These are phyloP conservation scores for Pipistrellus nathusii DNA, from an alignment of 2,797 vertebrate genomes.

Conservation along the genomic window DNA sequence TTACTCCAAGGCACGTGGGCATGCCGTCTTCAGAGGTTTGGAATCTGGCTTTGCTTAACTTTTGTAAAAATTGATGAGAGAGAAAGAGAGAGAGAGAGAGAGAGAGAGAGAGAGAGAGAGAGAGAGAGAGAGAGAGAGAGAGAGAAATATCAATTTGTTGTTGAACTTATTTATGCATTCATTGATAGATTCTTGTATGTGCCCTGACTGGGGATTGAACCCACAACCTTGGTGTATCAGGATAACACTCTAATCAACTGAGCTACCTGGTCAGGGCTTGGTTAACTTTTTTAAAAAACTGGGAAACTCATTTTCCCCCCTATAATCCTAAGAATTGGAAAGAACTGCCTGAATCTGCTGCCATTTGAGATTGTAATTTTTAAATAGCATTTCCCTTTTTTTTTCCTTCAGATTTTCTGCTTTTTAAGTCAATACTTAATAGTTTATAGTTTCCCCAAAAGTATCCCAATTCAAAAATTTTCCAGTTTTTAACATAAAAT, in stretches of 20 bases:
- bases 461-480: neutral
- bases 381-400: neutral
- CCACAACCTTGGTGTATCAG: neutral
- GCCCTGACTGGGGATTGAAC: neutral
- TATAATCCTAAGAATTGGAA: neutral
- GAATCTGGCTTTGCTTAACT: neutral
- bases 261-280: neutral
- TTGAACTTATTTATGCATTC: neutral
- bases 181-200: neutral
- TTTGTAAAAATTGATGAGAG: neutral
- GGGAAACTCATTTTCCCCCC: neutral
- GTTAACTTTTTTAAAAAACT: neutral
- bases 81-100: too few relatives aligned
- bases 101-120: too few relatives aligned
- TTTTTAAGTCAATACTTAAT: neutral
- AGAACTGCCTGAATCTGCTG: neutral
- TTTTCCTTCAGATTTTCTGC: neutral
- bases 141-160: neutral
- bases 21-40: rapidly evolving
- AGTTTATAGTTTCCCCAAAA: neutral
- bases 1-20: neutral
- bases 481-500: neutral
- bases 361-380: neutral
- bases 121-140: neutral
- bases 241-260: neutral